Evolutionary conservation across 2,888 invertebrate genomes (phyloP), one percentile per base, ranked within the genome.

Genomic region (Mactromeris polynyma): DNA sequence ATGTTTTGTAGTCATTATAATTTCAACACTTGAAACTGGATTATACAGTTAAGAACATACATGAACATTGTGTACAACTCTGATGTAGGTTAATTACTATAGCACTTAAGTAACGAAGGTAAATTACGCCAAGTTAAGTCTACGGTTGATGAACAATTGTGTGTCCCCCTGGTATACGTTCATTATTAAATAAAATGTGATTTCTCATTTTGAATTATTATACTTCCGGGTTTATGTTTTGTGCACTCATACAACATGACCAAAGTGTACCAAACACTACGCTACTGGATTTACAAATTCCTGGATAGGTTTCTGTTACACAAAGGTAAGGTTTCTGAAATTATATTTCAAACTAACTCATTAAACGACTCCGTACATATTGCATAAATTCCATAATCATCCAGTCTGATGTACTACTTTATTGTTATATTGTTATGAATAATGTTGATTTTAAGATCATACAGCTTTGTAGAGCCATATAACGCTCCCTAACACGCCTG

Each of bases 201-300:
- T 64, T 64, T 51, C 51, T 2, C 11, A 9, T 51, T 19, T 51
- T 51, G 51, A 19, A 51, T n/a, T 14, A 26, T 64, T 64, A 26
- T n/a, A 64, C 58, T 64, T 26, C 58, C 58, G 58, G n/a, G n/a
- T 64, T 64, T 26, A 64, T 26, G n/a, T 26, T 6, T 26, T 26
- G 26, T 26, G 33, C 33, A 11, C 14, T 33, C 17, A 33, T 58
- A 33, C 73, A 73, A 1, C 33, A 73, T 73, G 73, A 73, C 73
- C 26, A 73, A 73, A 33, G 73, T 73, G 31, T 73, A 73, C 36
- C 31, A 73, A 73, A 73, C 73, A 6, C 19, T 73, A 17, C 73
- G 73, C 14, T 73, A 36, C 36, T 73, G 73, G 73, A 73, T 73
- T 33, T 73, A 73, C 26, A 73, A 73, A 19, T 73, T 73, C 14